Base-by-base conservation (phyloP, 2,888 invertebrate species). In the Imbricaverruca yamaguchii region DNA sequence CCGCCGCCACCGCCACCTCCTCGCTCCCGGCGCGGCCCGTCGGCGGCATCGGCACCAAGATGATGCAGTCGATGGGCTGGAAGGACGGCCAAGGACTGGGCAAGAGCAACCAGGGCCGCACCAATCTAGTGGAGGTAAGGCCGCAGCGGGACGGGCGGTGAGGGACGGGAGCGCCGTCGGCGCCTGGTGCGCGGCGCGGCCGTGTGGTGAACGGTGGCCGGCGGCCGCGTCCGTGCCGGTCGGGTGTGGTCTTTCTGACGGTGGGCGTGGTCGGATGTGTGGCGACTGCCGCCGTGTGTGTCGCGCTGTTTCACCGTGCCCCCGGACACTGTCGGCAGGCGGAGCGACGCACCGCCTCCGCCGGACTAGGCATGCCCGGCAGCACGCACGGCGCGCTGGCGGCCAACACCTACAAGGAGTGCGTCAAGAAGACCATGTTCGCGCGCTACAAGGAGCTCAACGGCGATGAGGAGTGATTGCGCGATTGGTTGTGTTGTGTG, bases 1-100 rank as follows among this genome's bases (percentile, higher is more conserved):
- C 86, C 10, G 86, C 87, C 83, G 86, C 89, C 85, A 83, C 90
- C 86, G 90, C 85, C 81, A 91, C 91, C 18, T 81, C 82, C 0
- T 91, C 92, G 0, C 89, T 91, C 82, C 90, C 91, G 87, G 90
- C 94, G 83, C 90, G 96, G 85, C 90, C 94, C 85, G 92, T 94
- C 0, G 96, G 94, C 84, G 97, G 97, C 85, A 94, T 98, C 82
- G 99, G 98, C 12, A 98, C 94, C 86, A 93, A 95, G 86, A 90
- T 99, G 87, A 87, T 99, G 83, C 97, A 98, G 88, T 97, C 96
- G 88, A 99, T 99, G 99, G 99, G 99, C 9, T 99, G 99, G 99
- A 93, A 93, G 11, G 96, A 96, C 87, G 99, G 99, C 0, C 93
- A 95, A 89, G 99, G 99, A 0, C 89, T 99, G 53, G 98, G 99